These are phyloP conservation scores for Drosophila parabipectinata DNA, from an alignment of 1,140 invertebrate species.

Conservation along the genomic window DNA sequence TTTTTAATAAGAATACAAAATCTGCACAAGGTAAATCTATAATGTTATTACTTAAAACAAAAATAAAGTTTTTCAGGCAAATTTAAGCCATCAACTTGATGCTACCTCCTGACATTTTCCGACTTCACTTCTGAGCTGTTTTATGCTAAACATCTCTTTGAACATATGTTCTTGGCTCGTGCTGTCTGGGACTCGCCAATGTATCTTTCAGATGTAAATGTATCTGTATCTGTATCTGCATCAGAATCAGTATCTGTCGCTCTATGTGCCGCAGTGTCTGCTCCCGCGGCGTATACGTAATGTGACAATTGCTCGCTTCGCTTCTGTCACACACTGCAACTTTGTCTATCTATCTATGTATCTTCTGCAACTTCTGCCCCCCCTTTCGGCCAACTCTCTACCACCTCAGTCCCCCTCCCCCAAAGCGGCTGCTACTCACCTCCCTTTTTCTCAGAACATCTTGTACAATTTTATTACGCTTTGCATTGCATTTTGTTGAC, in stretches of 20 bases:
- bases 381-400: background rate
- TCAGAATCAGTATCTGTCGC: slow-evolving; percentile 13
- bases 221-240: background rate
- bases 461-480: slow-evolving; percentile 82
- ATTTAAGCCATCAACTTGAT: background rate
- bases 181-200: slow-evolving; percentile 12
- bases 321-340: slow-evolving; percentile 51
- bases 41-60: background rate
- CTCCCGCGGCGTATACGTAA: slow-evolving; percentile 70
- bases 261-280: slow-evolving; percentile 24
- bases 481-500: slow-evolving; percentile 82
- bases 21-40: background rate
- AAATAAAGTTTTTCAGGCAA: background rate
- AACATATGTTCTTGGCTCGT: slow-evolving; percentile 50
- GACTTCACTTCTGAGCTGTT: slow-evolving; percentile 4
- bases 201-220: slow-evolving; percentile 10
- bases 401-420: background rate
- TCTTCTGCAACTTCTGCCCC: slow-evolving; percentile 18
- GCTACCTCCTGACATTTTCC: slow-evolving; percentile 34
- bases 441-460: slow-evolving; percentile 39
- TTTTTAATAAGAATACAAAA: background rate
- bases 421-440: slow-evolving; percentile 1
- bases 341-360: slow-evolving; percentile 47
- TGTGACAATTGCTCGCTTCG: slow-evolving; percentile 63
- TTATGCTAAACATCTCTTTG: slow-evolving; percentile 36